Conservation (phyloP, 2,888 invertebrate genomes). For the Standfussiana lucernea region DNA sequence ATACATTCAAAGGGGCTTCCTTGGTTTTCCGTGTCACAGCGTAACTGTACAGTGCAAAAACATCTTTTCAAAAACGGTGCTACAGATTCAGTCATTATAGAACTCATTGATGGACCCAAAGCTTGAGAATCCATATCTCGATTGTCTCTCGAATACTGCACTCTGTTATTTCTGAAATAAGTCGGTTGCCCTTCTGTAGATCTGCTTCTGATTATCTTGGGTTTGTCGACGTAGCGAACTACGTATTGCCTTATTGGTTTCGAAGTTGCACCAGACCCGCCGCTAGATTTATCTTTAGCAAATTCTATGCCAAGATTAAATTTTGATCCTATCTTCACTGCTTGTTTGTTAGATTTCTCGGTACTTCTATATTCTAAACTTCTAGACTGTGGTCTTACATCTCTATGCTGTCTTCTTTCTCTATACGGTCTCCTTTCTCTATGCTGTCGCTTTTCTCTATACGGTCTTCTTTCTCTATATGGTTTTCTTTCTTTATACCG, state of each 20-base stretch:
- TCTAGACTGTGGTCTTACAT: constrained; percentile 18
- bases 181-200: constrained; percentile 26
- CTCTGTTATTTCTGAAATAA: constrained; percentile 41
- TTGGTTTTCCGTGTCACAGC: constrained; percentile 35
- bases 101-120: constrained; percentile 52
- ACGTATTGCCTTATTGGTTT: constrained; percentile 22
- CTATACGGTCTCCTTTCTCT: constrained; percentile 18
- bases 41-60: constrained; percentile 74
- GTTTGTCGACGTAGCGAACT: constrained; percentile 22
- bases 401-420: constrained; percentile 11
- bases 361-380: constrained; percentile 18
- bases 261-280: constrained; percentile 11
- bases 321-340: constrained; percentile 71
- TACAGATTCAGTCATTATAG: constrained; percentile 57
- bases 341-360: constrained; percentile 56
- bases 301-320: constrained; percentile 74
- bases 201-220: constrained; percentile 35
- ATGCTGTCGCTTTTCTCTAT: constrained; percentile 17
- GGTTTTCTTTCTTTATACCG: constrained; percentile 19
- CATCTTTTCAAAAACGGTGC: constrained; percentile 71
- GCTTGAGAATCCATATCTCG: constrained; percentile 65
- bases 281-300: constrained; percentile 64
- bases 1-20: constrained; percentile 23
- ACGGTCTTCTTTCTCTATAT: constrained; percentile 14
- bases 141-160: constrained; percentile 42